Conservation (phyloP, 2,113 vertebrate species). For the Tetrax tetrax region DNA sequence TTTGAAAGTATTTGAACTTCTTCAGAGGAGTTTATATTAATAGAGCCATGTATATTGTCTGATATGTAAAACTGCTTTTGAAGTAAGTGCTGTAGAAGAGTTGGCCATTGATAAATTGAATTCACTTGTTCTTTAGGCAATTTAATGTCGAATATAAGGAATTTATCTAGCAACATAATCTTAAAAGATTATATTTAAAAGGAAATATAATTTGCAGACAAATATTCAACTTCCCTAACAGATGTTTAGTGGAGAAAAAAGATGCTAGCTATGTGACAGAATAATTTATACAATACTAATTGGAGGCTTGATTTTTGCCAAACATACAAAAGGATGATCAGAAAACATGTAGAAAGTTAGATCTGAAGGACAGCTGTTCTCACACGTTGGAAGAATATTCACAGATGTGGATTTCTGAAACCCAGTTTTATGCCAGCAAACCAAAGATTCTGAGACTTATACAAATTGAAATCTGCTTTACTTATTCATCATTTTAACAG, state of each 20-base stretch:
- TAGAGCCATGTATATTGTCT: not conserved
- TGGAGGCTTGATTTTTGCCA: constrained; percentile 49
- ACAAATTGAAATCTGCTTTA: constrained; percentile 21
- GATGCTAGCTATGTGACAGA: not conserved
- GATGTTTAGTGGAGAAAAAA: not conserved
- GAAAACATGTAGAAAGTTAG: not conserved
- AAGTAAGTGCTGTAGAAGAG: not conserved
- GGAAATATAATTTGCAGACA: not conserved
- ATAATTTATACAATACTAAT: not conserved
- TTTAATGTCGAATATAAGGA: not conserved
- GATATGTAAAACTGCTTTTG: not conserved
- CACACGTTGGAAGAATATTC: constrained; percentile 12
- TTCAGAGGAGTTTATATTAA: not conserved
- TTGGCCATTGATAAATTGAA: not conserved
- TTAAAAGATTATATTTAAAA: constrained; percentile 13
- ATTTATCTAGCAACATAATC: not conserved
- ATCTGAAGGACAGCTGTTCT: constrained; percentile 41
- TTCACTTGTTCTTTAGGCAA: not conserved
- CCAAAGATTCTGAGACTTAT: constrained; percentile 14
- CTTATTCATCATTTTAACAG: constrained; percentile 29
- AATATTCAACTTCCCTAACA: not conserved
- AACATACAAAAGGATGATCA: constrained; percentile 7
- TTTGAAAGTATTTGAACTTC: not conserved
- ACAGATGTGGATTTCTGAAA: constrained; percentile 49
- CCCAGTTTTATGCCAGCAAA: constrained; percentile 16